These are phyloP conservation scores for Chaetops frenatus DNA, from an alignment of 2,113 vertebrate genomes.

Conservation along the genomic window DNA sequence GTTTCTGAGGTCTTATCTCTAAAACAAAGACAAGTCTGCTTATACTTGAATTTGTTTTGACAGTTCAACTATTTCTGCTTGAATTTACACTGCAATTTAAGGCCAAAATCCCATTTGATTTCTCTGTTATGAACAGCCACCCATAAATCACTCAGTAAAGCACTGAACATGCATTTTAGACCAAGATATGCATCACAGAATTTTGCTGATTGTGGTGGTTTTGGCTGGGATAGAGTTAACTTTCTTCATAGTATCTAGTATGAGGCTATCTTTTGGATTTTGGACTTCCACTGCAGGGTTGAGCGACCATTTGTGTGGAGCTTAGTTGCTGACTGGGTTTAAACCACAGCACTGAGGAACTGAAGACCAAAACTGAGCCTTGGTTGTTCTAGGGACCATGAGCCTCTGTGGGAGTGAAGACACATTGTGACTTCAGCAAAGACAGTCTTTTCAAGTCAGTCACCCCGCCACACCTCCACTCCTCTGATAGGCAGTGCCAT, in stretches of 20 bases:
- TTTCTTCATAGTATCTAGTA: not conserved
- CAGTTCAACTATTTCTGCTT: not conserved
- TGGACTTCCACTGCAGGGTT: not conserved
- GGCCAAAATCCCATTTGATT: not conserved
- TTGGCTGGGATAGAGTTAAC: not conserved
- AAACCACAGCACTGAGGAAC: not conserved
- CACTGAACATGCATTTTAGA: not conserved
- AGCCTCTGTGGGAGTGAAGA: not conserved
- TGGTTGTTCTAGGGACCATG: not conserved
- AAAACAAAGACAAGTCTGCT: not conserved
- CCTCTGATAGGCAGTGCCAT: not conserved
- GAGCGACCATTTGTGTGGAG: not conserved
- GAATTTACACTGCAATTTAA: not conserved
- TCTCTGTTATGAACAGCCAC: not conserved
- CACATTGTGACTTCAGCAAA: accelerated
- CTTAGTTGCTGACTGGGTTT: not conserved
- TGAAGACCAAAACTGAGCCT: not conserved
- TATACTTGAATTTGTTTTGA: not conserved
- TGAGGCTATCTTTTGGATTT: not conserved
- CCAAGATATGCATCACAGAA: not conserved
- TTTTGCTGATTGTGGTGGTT: not conserved
- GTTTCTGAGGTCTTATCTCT: not conserved
- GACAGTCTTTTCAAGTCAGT: not conserved
- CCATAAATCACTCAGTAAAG: not conserved
- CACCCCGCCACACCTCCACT: not conserved